Evolutionary conservation across 2,797 vertebrate species (phyloP).

Genomic region (Artibeus jamaicensis): DNA sequence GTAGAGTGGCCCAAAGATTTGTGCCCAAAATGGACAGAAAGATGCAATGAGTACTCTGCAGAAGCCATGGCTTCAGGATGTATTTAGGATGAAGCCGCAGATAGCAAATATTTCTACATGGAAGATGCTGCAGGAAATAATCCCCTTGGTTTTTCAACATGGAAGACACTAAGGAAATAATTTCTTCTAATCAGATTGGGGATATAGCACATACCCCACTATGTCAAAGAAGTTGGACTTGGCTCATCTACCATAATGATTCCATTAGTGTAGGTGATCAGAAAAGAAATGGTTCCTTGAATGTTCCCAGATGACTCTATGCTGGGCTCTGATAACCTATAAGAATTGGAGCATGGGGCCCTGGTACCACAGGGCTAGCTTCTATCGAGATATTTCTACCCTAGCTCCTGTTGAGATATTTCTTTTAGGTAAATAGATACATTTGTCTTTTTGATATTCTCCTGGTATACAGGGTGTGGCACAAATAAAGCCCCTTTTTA

Average conservation of each 20-base stretch:
- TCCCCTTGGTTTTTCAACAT: background rate
- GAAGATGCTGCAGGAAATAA: background rate
- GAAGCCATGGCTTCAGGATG: background rate
- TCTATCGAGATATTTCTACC: background rate
- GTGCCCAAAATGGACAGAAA: background rate
- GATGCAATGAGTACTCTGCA: rapidly evolving
- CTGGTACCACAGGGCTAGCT: background rate
- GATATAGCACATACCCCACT: background rate
- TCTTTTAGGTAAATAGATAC: background rate
- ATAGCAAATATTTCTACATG: background rate
- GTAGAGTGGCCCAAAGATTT: background rate
- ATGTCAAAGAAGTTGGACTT: background rate
- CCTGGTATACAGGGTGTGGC: no score
- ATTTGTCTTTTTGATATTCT: background rate
- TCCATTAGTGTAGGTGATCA: background rate
- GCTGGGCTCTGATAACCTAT: background rate
- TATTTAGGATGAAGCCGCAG: background rate
- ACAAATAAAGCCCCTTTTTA: no score
- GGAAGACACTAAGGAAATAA: background rate
- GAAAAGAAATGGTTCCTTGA: background rate
- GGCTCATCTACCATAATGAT: background rate
- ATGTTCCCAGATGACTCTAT: background rate
- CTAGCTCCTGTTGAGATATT: background rate
- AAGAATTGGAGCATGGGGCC: background rate
- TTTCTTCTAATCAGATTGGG: background rate